Conservation (phyloP, 2,888 invertebrate genomes). For the Nasonia oneida region DNA sequence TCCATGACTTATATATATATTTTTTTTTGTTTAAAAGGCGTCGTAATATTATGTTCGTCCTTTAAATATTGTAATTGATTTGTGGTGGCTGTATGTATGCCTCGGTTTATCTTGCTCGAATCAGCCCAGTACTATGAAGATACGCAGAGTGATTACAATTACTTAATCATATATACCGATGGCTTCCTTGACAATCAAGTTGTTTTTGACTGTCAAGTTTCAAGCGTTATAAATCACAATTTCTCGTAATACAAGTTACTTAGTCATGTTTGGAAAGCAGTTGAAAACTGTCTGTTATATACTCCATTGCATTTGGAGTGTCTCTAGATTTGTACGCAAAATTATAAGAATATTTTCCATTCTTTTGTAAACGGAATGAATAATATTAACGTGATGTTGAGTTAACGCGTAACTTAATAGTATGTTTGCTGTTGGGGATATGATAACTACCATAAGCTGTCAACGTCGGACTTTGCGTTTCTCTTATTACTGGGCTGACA, state of each 20-base stretch:
- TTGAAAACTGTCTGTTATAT: neutral
- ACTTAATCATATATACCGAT: neutral
- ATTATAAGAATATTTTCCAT: neutral
- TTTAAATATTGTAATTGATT: slow-evolving; percentile 29
- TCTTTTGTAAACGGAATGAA: neutral
- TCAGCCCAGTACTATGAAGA: slow-evolving; percentile 19
- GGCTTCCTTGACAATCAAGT: neutral
- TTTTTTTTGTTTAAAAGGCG: slow-evolving; percentile 31
- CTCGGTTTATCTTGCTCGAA: slow-evolving; percentile 23
- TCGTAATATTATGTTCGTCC: slow-evolving; percentile 31
- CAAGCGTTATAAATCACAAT: neutral
- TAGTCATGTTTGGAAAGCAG: neutral
- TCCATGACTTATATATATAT: slow-evolving; percentile 34
- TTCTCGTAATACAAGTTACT: neutral
- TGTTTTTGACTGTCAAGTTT: neutral
- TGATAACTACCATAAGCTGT: neutral
- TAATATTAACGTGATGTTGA: neutral
- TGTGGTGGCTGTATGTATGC: slow-evolving; percentile 16
- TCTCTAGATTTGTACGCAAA: neutral
- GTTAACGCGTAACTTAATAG: neutral
- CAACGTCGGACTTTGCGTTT: slow-evolving; percentile 18
- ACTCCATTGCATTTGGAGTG: neutral
- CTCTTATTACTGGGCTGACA: slow-evolving; percentile 1
- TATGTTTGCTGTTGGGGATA: slow-evolving; percentile 32
- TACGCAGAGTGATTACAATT: slow-evolving; percentile 20